A percentile compares a stretch with the other conserved stretches of the same genome.
These are phyloP conservation scores for Pocillopora damicornis DNA, from an alignment of 64 coral and sea anemone species.

Conservation along the genomic window DNA sequence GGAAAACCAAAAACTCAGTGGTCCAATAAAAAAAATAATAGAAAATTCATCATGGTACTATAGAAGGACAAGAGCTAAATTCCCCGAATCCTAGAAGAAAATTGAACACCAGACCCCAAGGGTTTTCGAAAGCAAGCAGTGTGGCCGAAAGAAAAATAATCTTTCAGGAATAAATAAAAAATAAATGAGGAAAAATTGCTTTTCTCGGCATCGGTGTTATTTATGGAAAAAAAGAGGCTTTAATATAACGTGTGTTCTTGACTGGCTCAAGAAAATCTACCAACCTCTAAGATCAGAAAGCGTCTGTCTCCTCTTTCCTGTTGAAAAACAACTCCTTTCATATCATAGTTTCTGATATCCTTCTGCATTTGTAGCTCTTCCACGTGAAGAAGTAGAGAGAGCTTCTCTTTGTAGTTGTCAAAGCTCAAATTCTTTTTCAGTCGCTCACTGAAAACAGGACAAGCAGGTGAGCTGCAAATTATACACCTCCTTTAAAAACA, in stretches of 20 bases:
- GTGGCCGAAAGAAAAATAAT: neutral
- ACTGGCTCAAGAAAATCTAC: neutral
- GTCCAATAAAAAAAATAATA: no score
- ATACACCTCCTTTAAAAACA: no score
- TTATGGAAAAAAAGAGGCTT: neutral
- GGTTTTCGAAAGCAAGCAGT: no score
- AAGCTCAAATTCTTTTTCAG: slow-evolving; percentile 35
- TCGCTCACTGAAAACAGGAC: slow-evolving; percentile 13
- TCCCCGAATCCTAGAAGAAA: no score
- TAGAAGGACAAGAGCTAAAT: neutral
- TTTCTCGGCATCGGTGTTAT: no score
- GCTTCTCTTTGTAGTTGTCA: slow-evolving; percentile 47
- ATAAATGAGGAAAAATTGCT: no score
- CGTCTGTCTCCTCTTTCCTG: slow-evolving; percentile 18
- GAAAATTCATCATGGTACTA: neutral
- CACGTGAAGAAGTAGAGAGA: slow-evolving; percentile 61
- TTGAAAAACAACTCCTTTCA: slow-evolving; percentile 51
- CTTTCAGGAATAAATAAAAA: no score
- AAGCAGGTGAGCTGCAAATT: no score
- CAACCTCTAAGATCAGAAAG: slow-evolving; percentile 30
- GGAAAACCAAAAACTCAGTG: no score
- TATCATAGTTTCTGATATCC: slow-evolving; percentile 69
- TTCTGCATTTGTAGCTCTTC: slow-evolving; percentile 80
- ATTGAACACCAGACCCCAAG: no score
- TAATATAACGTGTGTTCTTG: neutral